Percentiles rank a stretch among this genome's conserved stretches.
Evolutionary conservation across 2,797 vertebrate species (phyloP).

Genomic region (Manis crassicaudata): DNA sequence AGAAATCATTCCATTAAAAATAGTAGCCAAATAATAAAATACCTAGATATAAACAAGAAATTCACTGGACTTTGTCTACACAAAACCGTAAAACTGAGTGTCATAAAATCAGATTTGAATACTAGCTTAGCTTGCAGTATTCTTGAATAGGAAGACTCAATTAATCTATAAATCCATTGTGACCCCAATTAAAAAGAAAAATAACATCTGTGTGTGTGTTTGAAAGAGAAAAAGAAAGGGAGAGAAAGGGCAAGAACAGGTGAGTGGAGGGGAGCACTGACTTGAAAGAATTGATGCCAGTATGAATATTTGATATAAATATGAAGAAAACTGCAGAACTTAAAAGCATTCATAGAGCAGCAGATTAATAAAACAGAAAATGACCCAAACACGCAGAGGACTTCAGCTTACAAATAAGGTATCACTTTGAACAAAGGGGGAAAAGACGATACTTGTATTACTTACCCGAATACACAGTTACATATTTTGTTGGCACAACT

Average conservation of each 20-base stretch:
- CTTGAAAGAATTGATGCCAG: not conserved
- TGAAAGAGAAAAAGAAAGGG: not conserved
- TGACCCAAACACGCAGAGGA: not conserved
- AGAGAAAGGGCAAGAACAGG: not conserved
- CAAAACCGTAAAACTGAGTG: not conserved
- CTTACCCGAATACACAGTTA: not conserved
- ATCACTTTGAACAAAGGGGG: not conserved
- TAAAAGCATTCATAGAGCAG: not conserved
- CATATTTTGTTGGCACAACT: not conserved
- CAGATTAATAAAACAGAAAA: constrained; percentile 10
- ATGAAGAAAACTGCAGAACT: not conserved
- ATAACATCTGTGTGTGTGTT: not conserved
- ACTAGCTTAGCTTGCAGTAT: not conserved
- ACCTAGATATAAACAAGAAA: not conserved
- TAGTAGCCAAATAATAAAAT: not conserved
- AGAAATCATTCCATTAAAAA: not conserved
- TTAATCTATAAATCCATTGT: not conserved
- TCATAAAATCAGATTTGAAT: not conserved
- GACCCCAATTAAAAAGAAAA: not conserved
- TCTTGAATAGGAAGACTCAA: not conserved
- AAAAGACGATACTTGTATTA: not conserved
- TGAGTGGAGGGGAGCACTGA: not conserved
- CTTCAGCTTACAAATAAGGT: constrained; percentile 4
- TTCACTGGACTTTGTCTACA: not conserved
- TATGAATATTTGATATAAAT: not conserved